Evolutionary conservation across 1,140 invertebrate species (phyloP).

Genomic region (Drosophila bipectinata): DNA sequence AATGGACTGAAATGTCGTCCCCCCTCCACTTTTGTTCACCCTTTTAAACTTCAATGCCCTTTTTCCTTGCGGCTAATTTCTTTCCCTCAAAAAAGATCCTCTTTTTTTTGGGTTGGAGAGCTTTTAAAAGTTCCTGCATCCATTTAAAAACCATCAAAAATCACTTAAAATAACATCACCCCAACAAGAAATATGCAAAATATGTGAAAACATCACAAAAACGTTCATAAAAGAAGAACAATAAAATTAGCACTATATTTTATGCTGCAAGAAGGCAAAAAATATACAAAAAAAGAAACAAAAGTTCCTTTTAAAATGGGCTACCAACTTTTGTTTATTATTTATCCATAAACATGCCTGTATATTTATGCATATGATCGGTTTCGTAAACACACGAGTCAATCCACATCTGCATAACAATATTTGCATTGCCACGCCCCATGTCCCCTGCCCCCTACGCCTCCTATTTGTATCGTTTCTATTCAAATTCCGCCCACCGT

Average conservation of each 20-base stretch:
- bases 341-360: conserved; percentile 25
- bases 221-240: not conserved
- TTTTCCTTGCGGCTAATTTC: not conserved
- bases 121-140: not conserved
- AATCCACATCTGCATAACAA: conserved; percentile 17
- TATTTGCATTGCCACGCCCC: conserved; percentile 17
- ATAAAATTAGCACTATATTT: not conserved
- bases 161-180: conserved; percentile 5
- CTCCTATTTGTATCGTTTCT: not conserved
- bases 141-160: conserved; percentile 7
- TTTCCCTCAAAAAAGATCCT: not conserved
- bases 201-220: conserved; percentile 3
- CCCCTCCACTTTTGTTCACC: no score
- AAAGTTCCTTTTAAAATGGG: not conserved
- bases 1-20: no score
- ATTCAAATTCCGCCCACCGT: not conserved
- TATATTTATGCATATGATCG: conserved; percentile 32
- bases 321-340: conserved; percentile 5
- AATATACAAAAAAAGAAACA: not conserved
- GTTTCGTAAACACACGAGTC: conserved; percentile 22
- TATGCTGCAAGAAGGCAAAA: not conserved
- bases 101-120: not conserved
- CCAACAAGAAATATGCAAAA: not conserved
- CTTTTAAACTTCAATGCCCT: not conserved
- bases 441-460: not conserved